Base-by-base conservation (phyloP, 2,888 invertebrate genomes). In the Meiosimyza platycephala region DNA sequence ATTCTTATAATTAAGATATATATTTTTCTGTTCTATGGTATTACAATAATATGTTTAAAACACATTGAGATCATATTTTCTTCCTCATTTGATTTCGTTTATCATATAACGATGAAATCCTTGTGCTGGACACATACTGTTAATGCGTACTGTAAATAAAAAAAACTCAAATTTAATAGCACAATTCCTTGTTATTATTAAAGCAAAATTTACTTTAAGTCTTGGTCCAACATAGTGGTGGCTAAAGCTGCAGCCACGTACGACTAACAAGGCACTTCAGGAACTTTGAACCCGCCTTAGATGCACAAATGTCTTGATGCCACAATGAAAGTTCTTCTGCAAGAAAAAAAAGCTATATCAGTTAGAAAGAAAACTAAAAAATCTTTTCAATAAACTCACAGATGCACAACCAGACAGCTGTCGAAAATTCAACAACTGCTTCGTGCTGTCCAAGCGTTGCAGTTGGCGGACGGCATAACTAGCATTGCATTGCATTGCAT, bases 381-480 rank as follows among this genome's bases (percentile, higher is more conserved):
- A 6, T 40, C 4, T 40, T 2, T 40, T 40, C 40, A 40, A 9
- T 40, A n/a, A 64, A 40, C 40, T 70, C 33, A 70, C 70, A 13
- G 47, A 48, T 33, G 15, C 47, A 18, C 22, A 59, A 22, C 40
- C 13, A 12, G 50, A 9, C 28, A 28, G 48, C 50, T 50, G 50
- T 13, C n/a, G 47, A 47, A 40, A 40, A 40, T 1, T 9, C 40
- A 40, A 47, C 22, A 48, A 48, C 11, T 22, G 40, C 40, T 6
- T 40, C 40, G 9, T 40, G 6, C 40, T 40, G 9, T 40, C 9
- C 40, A 40, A 55, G n/a, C n/a, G 60, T 15, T 40, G 40, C 33
- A 33, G 3, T 28, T 33, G 40, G 22, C 28, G 60, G 4, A 51
- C 40, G 16, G 16, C 60, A 47, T 57, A 79, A 78, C 81, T 79